Evolutionary conservation across 1,140 invertebrate species (phyloP).

Genomic region (Arion vulgaris): DNA sequence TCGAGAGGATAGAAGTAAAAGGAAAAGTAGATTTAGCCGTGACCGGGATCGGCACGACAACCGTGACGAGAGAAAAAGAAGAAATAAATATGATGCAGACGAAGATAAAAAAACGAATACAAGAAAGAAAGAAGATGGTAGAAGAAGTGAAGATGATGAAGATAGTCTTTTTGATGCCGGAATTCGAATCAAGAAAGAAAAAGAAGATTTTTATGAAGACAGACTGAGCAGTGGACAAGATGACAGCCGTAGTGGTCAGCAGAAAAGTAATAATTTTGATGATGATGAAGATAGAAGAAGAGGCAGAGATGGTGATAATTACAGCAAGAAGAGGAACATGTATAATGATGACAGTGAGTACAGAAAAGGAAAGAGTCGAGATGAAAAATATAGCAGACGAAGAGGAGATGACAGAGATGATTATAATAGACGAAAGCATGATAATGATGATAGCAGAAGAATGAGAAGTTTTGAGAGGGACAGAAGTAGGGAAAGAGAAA

Average conservation of each 20-base stretch:
- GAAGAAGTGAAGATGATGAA: constrained; percentile 41
- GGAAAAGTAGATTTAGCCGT: constrained; percentile 29
- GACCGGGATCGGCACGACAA: no score
- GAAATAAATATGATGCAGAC: constrained; percentile 24
- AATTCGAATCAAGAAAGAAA: constrained; percentile 21
- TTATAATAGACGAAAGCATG: constrained; percentile 9
- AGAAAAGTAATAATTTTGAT: background rate
- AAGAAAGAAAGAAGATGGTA: constrained; percentile 27
- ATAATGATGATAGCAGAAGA: constrained; percentile 11
- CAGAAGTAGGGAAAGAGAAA: constrained; percentile 42
- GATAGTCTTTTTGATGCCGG: constrained; percentile 28
- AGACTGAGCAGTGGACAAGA: background rate
- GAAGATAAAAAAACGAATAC: constrained; percentile 41
- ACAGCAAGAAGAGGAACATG: constrained; percentile 21
- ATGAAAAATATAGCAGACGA: constrained; percentile 9
- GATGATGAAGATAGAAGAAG: constrained; percentile 2
- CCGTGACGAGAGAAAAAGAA: constrained; percentile 12
- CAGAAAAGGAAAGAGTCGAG: constrained; percentile 21
- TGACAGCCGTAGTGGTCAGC: background rate
- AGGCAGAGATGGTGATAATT: constrained; percentile 11
- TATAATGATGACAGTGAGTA: constrained; percentile 24
- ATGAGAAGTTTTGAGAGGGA: constrained; percentile 13
- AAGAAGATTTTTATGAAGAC: constrained; percentile 28
- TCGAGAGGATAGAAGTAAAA: constrained; percentile 24
- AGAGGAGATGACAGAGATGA: background rate